Evolutionary conservation across 2,888 invertebrate species (phyloP).

Genomic region (Fragum fragum): DNA sequence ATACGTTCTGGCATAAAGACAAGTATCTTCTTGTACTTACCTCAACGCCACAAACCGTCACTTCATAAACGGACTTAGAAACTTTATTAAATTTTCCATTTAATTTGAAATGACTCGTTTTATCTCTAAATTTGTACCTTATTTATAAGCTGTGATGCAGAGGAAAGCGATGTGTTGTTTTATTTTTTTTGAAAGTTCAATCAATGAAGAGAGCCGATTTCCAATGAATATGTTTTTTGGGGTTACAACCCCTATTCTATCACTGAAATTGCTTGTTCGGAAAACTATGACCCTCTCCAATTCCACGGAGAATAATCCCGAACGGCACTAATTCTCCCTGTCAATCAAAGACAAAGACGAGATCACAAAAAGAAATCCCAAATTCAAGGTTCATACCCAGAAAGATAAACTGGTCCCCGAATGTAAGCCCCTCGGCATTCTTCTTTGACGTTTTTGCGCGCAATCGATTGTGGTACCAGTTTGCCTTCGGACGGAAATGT

Average conservation of each 20-base stretch:
- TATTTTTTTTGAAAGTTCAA: neutral
- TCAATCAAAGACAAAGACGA: constrained; percentile 69
- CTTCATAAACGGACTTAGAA: too few species aligned
- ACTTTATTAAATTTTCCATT: too few species aligned
- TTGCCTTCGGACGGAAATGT: constrained; percentile 39
- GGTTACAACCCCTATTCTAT: constrained; percentile 67
- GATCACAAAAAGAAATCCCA: constrained; percentile 49
- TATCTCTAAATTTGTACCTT: too few species aligned
- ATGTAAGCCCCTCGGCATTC: neutral
- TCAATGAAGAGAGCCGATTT: constrained; percentile 1
- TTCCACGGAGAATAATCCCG: constrained; percentile 49
- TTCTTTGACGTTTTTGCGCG: constrained; percentile 10
- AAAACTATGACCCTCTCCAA: constrained; percentile 56
- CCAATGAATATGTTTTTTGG: constrained; percentile 53
- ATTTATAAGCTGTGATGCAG: too few species aligned
- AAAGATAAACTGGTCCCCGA: constrained; percentile 33
- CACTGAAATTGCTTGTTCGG: constrained; percentile 67
- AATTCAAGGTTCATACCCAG: constrained; percentile 37
- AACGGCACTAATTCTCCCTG: constrained; percentile 65
- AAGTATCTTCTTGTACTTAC: too few species aligned
- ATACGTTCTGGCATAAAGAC: too few species aligned
- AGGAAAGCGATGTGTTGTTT: too few species aligned
- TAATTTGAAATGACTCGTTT: too few species aligned
- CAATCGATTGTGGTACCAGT: neutral
- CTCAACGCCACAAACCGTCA: too few species aligned